phyloP scores from a whole-genome alignment of 35 echinoderm and acorn worm genomes.

The Antedon bifida region DNA sequence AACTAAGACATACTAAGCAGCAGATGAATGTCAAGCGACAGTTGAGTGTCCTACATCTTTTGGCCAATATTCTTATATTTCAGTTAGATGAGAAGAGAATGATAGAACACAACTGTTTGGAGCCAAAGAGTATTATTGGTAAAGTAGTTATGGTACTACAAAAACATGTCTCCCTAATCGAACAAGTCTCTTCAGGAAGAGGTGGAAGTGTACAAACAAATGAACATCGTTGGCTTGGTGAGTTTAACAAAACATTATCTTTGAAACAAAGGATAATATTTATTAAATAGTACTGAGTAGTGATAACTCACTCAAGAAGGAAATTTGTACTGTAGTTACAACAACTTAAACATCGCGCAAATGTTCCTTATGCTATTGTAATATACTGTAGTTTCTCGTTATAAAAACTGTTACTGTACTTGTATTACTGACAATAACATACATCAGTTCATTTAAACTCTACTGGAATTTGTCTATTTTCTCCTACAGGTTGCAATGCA shows the following conservation, averaged over 20 bases:
- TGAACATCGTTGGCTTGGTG: conserved; percentile 89
- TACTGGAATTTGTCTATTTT: neutral
- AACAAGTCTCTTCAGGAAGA: conserved; percentile 49
- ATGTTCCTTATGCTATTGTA: no score
- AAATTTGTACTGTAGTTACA: no score
- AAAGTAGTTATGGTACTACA: conserved; percentile 22
- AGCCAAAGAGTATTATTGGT: neutral
- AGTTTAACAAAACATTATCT: no score
- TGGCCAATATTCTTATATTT: conserved; percentile 35
- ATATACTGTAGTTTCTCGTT: no score
- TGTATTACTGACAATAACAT: no score
- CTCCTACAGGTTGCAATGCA: conserved; percentile 43
- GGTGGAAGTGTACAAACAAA: conserved; percentile 62
- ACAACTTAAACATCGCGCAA: no score
- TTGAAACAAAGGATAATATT: neutral
- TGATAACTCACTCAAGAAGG: no score
- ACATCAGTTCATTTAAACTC: neutral
- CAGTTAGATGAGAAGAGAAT: conserved; percentile 19
- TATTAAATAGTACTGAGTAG: no score
- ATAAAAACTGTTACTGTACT: no score
- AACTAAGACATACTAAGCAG: neutral
- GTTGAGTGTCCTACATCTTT: conserved; percentile 33
- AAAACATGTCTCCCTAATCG: conserved; percentile 44
- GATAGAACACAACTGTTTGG: neutral
- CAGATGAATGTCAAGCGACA: conserved; percentile 8